Evolutionary conservation across 2,888 invertebrate species (phyloP), one percentile per base, ranked within the genome.

Genomic region (Luffia ferchaultella): DNA sequence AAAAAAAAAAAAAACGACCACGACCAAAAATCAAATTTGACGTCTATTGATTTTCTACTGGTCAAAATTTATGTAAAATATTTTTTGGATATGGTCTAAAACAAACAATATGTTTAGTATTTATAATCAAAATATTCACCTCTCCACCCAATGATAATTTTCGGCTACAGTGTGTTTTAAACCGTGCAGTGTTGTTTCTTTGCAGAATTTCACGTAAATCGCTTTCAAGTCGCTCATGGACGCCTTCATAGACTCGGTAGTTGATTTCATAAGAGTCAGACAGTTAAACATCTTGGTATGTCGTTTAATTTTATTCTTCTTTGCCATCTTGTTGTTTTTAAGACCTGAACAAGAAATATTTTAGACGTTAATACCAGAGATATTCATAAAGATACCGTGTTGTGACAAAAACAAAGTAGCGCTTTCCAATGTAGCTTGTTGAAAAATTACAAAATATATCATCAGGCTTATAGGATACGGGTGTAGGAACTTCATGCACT

Each of bases 111-210:
- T n/a, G n/a, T n/a, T n/a, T n/a, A n/a, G n/a, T n/a, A 40, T 40
- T 40, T 15, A 15, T 9, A n/a, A n/a, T n/a, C n/a, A n/a, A n/a
- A n/a, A 16, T 19, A 2, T 16, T 58, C 62, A 80, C 82, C 82
- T 71, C 62, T 82, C 82, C 18, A 74, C 57, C 64, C 70, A 74
- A 64, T 80, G 78, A 2, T 76, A 60, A 55, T 71, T 64, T 0
- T 60, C 66, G 12, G 76, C 68, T 1, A 83, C 82, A 61, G 80
- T 79, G 70, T 82, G 80, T 55, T 77, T 78, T 47, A 80, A 56
- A 18, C 83, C 83, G 59, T 83, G 83, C 65, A 83, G 55, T 0
- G 76, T 73, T 16, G 83, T 83, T 56, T 82, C 79, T 50, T 63
- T 56, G 59, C 78, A 78, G 61, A 80, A 83, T 17, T 63, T 65